Conservation (phyloP, 2,113 vertebrate species). For the Semnornis frantzii region DNA sequence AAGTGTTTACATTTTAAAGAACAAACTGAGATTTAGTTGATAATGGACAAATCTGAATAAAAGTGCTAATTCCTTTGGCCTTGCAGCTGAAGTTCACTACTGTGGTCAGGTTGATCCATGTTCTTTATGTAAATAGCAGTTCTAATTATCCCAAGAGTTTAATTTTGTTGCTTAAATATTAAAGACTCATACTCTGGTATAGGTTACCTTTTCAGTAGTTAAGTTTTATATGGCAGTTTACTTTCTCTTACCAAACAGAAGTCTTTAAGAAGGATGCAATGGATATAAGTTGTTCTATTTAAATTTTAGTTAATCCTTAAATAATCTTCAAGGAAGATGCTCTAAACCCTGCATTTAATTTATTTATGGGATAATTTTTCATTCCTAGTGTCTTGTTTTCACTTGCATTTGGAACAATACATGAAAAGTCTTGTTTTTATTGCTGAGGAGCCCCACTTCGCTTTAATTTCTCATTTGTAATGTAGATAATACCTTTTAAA, state of each 20-base stretch:
- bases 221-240: background rate
- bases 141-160: background rate
- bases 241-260: background rate
- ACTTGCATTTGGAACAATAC: background rate
- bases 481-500: background rate
- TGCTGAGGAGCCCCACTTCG: background rate
- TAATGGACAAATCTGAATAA: background rate
- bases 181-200: background rate
- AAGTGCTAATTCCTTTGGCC: background rate
- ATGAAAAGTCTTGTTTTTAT: background rate
- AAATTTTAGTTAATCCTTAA: background rate
- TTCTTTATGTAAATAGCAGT: background rate
- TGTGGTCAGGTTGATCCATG: background rate
- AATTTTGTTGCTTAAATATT: conserved; percentile 10
- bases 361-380: background rate
- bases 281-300: background rate
- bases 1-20: background rate
- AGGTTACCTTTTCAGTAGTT: background rate
- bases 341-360: background rate
- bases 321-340: background rate
- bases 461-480: background rate
- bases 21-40: background rate
- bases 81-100: background rate
- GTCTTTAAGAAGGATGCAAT: background rate
- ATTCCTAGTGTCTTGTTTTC: background rate